A percentile compares a stretch with the other conserved stretches of the same genome.
phyloP scores from a whole-genome alignment of 2,888 invertebrate genomes.

The Orthosia cruda region DNA sequence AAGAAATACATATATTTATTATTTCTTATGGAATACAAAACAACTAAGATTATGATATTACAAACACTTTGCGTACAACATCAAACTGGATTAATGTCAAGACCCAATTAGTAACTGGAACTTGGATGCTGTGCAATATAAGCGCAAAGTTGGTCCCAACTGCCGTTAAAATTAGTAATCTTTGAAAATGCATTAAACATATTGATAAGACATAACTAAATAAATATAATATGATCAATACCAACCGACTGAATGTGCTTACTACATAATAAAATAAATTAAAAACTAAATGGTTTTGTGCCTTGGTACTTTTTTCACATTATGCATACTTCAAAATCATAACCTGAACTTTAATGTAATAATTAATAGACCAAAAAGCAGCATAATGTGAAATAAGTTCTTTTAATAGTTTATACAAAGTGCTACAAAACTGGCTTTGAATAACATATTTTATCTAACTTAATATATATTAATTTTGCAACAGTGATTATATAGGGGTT shows the following conservation, averaged over 20 bases:
- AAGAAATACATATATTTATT: conserved; percentile 73
- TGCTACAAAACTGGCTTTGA: conserved; percentile 54
- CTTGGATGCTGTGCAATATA: conserved; percentile 58
- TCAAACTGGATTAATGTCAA: conserved; percentile 64
- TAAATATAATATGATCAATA: conserved; percentile 55
- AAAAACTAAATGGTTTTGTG: conserved; percentile 65
- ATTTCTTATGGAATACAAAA: conserved; percentile 77
- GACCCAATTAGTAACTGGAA: conserved; percentile 61
- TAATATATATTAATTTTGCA: conserved; percentile 59
- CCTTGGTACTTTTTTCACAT: conserved; percentile 50
- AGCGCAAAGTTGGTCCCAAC: conserved; percentile 70
- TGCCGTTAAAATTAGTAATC: conserved; percentile 57
- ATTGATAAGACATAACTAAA: conserved; percentile 55
- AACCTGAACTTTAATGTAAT: conserved; percentile 18
- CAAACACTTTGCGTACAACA: conserved; percentile 73
- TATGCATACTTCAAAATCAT: conserved; percentile 38
- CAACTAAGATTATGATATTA: conserved; percentile 78
- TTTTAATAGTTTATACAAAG: conserved; percentile 53
- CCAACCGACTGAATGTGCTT: conserved; percentile 55
- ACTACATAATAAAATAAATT: conserved; percentile 61
- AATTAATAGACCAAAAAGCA: conserved; percentile 1
- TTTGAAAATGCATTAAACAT: conserved; percentile 68
- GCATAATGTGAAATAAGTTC: conserved; percentile 58
- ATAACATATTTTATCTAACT: conserved; percentile 57
- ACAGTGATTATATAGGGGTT: conserved; percentile 57